Conservation (phyloP, 2,797 vertebrate species). For the Capromys pilorides region DNA sequence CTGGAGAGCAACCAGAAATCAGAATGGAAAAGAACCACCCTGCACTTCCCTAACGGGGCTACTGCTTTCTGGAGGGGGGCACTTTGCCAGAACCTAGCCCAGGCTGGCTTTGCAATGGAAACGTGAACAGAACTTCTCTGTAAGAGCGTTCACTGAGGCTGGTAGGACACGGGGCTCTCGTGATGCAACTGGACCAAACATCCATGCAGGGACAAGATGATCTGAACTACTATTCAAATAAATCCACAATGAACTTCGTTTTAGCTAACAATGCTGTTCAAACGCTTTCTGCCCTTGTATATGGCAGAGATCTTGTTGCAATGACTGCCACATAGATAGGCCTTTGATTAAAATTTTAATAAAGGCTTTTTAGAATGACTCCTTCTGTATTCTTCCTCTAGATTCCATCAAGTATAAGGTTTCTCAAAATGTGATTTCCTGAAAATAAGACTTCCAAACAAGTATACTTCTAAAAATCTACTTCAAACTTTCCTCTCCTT, state of each 20-base stretch:
- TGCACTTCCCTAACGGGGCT: neutral
- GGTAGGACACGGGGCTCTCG: neutral
- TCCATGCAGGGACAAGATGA: slow-evolving; percentile 51
- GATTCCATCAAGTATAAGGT: neutral
- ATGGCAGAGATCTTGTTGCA: slow-evolving; percentile 70
- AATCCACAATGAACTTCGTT: slow-evolving; percentile 72
- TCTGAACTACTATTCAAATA: slow-evolving; percentile 76
- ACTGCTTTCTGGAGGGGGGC: slow-evolving; percentile 27
- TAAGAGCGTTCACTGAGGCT: neutral
- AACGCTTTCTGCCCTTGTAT: slow-evolving; percentile 80
- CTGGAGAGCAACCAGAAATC: slow-evolving; percentile 45
- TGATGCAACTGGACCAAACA: neutral
- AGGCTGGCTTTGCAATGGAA: slow-evolving; percentile 19
- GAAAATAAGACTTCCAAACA: slow-evolving; percentile 5
- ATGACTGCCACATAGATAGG: slow-evolving; percentile 73
- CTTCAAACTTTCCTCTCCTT: neutral
- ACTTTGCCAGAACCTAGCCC: neutral
- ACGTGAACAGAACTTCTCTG: slow-evolving; percentile 6
- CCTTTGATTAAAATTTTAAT: slow-evolving; percentile 77
- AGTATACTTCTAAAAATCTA: neutral
- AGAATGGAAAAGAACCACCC: slow-evolving; percentile 34
- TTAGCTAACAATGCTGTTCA: slow-evolving; percentile 74
- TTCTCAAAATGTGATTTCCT: slow-evolving; percentile 33
- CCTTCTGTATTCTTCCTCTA: neutral
- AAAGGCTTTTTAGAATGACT: neutral